Evolutionary conservation across 2,113 vertebrate species (phyloP).

Genomic region (Cyphomyrus plagiostoma): DNA sequence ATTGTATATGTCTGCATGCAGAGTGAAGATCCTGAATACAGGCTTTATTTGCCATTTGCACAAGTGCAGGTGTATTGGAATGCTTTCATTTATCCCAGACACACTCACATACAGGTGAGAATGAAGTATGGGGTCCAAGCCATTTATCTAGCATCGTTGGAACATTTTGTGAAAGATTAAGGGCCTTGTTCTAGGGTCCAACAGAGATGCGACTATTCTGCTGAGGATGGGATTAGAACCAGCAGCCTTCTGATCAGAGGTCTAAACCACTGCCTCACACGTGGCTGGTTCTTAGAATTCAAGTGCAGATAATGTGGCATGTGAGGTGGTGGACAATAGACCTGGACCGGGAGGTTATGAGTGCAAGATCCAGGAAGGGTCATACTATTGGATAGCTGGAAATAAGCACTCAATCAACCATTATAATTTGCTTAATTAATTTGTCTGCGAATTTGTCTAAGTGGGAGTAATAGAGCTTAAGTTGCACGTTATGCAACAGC

Average conservation of each 20-base stretch:
- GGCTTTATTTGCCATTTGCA: background rate
- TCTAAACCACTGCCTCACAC: background rate
- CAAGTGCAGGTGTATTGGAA: background rate
- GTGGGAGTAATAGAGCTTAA: background rate
- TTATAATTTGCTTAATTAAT: background rate
- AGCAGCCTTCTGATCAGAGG: background rate
- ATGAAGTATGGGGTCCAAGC: background rate
- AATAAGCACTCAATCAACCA: background rate
- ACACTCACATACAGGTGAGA: background rate
- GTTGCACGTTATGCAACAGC: background rate
- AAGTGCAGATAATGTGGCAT: background rate
- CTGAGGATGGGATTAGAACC: background rate
- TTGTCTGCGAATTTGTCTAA: background rate
- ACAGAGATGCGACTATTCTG: background rate
- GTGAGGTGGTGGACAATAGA: background rate
- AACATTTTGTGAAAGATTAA: background rate
- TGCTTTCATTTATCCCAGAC: background rate
- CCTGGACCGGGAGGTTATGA: background rate
- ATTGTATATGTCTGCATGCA: background rate
- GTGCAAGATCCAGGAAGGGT: background rate
- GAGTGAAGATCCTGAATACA: background rate
- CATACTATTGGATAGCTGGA: background rate
- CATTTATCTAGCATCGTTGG: background rate
- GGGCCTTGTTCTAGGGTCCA: background rate
- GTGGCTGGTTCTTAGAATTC: background rate